Evolutionary conservation across 2,113 vertebrate genomes (phyloP).

Genomic region (Apodemus speciosus): DNA sequence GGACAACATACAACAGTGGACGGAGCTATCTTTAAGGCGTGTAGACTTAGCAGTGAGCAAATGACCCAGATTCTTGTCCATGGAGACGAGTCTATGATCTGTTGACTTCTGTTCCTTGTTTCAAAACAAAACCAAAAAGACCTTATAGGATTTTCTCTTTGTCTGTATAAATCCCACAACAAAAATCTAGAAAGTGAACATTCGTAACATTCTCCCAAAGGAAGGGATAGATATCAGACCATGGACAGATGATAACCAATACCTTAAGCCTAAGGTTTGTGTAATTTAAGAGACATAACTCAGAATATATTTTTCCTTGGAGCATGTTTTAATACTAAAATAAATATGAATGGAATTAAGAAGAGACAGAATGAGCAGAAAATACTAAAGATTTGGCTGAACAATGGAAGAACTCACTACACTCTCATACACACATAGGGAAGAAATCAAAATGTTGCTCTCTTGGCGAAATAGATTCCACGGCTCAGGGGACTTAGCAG

Average conservation of each 20-base stretch:
- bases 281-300: neutral
- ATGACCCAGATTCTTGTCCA: neutral
- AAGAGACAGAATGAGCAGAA: neutral
- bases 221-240: neutral
- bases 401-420: neutral
- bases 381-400: neutral
- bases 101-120: neutral
- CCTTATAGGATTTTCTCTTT: neutral
- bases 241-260: neutral
- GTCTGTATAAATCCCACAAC: neutral
- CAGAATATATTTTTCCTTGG: neutral
- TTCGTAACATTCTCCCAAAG: neutral
- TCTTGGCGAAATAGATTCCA: neutral
- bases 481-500: neutral
- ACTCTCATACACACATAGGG: neutral
- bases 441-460: conserved; percentile 12
- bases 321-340: neutral
- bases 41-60: neutral
- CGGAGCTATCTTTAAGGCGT: neutral
- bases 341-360: neutral
- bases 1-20: neutral
- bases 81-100: too few relatives aligned
- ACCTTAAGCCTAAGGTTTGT: neutral
- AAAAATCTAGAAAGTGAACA: neutral
- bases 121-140: neutral